Conservation (phyloP, 1,140 invertebrate species). For the Helicoverpa armigera region DNA sequence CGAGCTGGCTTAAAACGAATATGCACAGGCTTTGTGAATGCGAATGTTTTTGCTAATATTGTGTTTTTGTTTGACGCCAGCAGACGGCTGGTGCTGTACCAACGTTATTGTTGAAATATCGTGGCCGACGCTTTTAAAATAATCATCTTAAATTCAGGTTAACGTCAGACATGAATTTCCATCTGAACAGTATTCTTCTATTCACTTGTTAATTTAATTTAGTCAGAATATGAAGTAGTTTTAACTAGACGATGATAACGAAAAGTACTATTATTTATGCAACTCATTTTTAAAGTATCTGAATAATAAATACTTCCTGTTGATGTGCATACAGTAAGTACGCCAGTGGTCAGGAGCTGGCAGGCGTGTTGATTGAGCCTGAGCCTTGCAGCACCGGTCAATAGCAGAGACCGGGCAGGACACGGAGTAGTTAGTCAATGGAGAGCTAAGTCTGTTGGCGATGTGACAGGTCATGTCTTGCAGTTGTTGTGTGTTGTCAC, state of each 20-base stretch:
- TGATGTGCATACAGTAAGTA: background rate
- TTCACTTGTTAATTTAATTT: no score
- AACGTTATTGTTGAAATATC: slow-evolving; percentile 2
- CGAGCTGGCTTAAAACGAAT: background rate
- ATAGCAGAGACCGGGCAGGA: background rate
- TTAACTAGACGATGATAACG: no score
- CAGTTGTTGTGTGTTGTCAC: no score
- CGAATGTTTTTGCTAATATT: slow-evolving; percentile 27
- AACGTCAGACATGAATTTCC: background rate
- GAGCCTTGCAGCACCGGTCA: background rate
- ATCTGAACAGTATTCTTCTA: background rate
- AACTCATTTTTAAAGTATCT: background rate
- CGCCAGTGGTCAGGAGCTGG: background rate
- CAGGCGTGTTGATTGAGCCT: slow-evolving; percentile 7
- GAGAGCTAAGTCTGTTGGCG: background rate
- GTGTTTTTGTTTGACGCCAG: slow-evolving; percentile 15
- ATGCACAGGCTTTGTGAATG: slow-evolving; percentile 19
- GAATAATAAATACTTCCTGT: background rate
- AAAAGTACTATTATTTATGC: no score
- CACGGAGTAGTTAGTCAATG: background rate
- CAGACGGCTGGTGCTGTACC: background rate
- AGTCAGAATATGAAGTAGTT: no score
- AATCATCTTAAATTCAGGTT: slow-evolving; percentile 6
- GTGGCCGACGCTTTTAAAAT: background rate
- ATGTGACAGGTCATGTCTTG: background rate